phyloP scores from a whole-genome alignment of 2,888 invertebrate species.

The Eretmocerus hayati region DNA sequence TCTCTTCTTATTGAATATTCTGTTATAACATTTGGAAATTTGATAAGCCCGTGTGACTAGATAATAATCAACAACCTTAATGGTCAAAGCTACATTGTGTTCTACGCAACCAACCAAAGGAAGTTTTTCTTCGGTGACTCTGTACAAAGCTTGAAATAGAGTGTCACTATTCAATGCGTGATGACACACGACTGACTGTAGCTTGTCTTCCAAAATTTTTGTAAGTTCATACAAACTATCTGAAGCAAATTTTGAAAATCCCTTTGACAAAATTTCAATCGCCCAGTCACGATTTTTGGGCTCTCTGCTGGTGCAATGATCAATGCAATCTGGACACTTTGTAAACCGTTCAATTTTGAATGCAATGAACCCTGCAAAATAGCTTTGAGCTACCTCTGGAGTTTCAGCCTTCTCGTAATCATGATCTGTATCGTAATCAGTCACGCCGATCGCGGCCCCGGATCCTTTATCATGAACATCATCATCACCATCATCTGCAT shows the following conservation, averaged over 20 bases:
- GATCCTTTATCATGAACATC: too few relatives aligned
- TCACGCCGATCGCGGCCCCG: background rate
- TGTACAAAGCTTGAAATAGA: background rate
- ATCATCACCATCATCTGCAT: too few relatives aligned
- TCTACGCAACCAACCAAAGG: slow-evolving; percentile 4
- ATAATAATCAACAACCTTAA: slow-evolving; percentile 5
- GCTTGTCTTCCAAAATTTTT: background rate
- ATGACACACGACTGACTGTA: background rate
- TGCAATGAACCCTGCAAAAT: background rate
- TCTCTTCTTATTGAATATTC: too few relatives aligned
- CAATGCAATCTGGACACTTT: too few relatives aligned
- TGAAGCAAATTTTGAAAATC: slow-evolving; percentile 1
- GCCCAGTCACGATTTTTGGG: too few relatives aligned
- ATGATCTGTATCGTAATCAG: too few relatives aligned
- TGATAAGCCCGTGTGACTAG: too few relatives aligned
- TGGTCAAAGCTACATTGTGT: slow-evolving; percentile 2
- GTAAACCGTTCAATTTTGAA: background rate
- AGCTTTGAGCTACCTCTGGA: background rate
- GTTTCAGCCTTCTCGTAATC: too few relatives aligned
- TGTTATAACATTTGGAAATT: too few relatives aligned
- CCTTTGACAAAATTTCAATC: slow-evolving; percentile 2
- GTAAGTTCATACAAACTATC: slow-evolving; percentile 1
- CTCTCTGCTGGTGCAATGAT: too few relatives aligned
- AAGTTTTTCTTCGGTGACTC: background rate
- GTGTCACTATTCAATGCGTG: background rate